Evolutionary conservation across 2,888 invertebrate genomes (phyloP).

Genomic region (Ceriagrion tenellum): DNA sequence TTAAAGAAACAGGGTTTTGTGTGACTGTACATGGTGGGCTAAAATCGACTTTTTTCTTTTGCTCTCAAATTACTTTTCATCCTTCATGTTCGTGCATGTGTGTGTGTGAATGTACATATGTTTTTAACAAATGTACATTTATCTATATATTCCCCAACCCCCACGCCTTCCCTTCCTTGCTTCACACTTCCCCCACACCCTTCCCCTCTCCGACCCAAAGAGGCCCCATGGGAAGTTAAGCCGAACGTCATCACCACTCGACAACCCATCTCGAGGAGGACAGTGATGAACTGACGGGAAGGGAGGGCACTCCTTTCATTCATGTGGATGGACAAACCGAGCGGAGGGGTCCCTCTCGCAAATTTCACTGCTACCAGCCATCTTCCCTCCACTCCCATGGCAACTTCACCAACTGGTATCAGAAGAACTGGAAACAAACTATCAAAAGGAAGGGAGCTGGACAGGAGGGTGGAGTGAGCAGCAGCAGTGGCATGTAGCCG

Average conservation of each 20-base stretch:
- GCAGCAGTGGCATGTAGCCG: too few relatives aligned
- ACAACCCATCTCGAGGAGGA: not conserved
- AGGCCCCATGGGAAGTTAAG: too few relatives aligned
- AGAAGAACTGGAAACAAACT: too few relatives aligned
- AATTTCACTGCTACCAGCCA: too few relatives aligned
- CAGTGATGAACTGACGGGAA: too few relatives aligned
- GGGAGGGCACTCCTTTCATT: too few relatives aligned
- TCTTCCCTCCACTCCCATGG: too few relatives aligned
- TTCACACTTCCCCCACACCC: not conserved
- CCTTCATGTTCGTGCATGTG: not conserved
- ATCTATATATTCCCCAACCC: not conserved
- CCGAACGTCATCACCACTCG: not conserved
- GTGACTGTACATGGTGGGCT: constrained; percentile 68
- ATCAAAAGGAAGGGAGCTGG: too few relatives aligned
- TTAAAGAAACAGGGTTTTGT: constrained; percentile 55
- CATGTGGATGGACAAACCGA: too few relatives aligned
- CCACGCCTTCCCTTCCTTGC: not conserved
- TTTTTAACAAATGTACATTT: not conserved
- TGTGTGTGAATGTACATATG: not conserved
- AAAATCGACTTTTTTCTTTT: not conserved
- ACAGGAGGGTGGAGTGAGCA: too few relatives aligned
- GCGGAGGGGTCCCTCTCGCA: too few relatives aligned
- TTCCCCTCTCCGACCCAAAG: not conserved
- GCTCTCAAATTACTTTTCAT: not conserved
- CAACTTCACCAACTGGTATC: too few relatives aligned